A percentile compares a stretch with the other conserved stretches of the same genome.
These are phyloP conservation scores for Terebella lapidaria DNA, from an alignment of 2,888 invertebrate species.

Conservation along the genomic window DNA sequence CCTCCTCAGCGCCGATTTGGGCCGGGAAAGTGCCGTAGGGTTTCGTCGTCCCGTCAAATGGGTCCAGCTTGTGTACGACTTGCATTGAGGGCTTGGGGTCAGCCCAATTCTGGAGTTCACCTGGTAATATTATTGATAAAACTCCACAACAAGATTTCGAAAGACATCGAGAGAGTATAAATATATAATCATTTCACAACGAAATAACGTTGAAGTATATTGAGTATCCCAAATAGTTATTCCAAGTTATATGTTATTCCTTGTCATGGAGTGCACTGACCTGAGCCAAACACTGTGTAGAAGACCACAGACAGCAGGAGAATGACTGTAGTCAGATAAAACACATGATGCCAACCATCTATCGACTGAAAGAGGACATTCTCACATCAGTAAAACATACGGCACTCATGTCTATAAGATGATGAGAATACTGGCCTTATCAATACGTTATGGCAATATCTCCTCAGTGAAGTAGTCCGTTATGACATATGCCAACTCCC, in stretches of 20 bases:
- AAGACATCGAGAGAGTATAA: no score
- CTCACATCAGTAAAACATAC: no score
- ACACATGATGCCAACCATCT: constrained; percentile 27
- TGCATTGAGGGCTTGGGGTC: constrained; percentile 8
- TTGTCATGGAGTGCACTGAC: constrained; percentile 12
- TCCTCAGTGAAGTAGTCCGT: no score
- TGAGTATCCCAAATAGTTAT: no score
- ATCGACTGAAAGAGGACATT: constrained; percentile 24
- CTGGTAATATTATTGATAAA: constrained; percentile 12
- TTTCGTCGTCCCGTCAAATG: constrained; percentile 4
- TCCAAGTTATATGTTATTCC: background rate
- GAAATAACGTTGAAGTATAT: no score
- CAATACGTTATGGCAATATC: no score
- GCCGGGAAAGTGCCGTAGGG: constrained; percentile 23
- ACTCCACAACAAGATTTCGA: no score
- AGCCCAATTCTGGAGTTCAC: constrained; percentile 24
- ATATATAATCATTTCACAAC: no score
- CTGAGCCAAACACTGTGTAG: constrained; percentile 29
- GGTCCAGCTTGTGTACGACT: constrained; percentile 8
- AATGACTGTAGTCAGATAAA: constrained; percentile 23
- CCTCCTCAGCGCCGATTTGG: constrained; percentile 5
- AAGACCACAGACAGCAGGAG: constrained; percentile 24
- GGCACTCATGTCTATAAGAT: no score
- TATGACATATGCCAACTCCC: no score
- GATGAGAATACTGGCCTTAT: no score